phyloP scores from a whole-genome alignment of 2,888 invertebrate genomes.

The Bellardia bayeri region DNA sequence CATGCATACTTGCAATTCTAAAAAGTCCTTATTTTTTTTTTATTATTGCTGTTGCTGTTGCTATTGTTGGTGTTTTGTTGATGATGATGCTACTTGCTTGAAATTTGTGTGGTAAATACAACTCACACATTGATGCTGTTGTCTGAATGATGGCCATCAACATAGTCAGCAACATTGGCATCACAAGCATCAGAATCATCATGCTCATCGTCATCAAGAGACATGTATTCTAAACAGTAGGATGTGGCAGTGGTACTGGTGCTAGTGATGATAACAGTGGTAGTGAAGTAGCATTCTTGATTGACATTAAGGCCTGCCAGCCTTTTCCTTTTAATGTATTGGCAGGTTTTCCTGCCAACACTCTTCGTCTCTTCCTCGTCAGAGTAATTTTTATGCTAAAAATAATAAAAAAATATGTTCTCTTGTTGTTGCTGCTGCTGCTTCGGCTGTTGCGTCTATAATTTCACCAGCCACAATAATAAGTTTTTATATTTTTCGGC shows the following conservation, averaged over 20 bases:
- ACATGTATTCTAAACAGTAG: constrained; percentile 67
- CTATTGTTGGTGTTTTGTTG: neutral
- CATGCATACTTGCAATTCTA: constrained; percentile 55
- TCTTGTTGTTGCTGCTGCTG: constrained; percentile 13
- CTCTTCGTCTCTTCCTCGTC: neutral
- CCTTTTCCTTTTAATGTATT: constrained; percentile 46
- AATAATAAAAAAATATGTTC: neutral
- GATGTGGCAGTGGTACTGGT: constrained; percentile 1
- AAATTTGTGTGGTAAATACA: constrained; percentile 30
- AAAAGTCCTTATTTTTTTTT: constrained; percentile 47
- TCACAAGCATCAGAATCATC: constrained; percentile 57
- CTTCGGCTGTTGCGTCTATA: constrained; percentile 41
- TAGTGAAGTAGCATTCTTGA: constrained; percentile 66
- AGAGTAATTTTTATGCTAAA: neutral
- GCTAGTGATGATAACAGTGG: neutral
- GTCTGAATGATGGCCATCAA: constrained; percentile 61
- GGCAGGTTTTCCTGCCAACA: constrained; percentile 42
- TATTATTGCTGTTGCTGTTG: neutral
- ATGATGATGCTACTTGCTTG: constrained; percentile 33
- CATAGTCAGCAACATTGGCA: constrained; percentile 51
- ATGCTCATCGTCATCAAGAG: constrained; percentile 34
- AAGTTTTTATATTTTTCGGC: constrained; percentile 61
- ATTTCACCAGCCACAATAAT: constrained; percentile 55
- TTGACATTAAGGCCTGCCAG: constrained; percentile 65
- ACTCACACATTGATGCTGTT: neutral